Conservation (phyloP, 1,140 invertebrate genomes). For the Diplogasteroides magnus region DNA sequence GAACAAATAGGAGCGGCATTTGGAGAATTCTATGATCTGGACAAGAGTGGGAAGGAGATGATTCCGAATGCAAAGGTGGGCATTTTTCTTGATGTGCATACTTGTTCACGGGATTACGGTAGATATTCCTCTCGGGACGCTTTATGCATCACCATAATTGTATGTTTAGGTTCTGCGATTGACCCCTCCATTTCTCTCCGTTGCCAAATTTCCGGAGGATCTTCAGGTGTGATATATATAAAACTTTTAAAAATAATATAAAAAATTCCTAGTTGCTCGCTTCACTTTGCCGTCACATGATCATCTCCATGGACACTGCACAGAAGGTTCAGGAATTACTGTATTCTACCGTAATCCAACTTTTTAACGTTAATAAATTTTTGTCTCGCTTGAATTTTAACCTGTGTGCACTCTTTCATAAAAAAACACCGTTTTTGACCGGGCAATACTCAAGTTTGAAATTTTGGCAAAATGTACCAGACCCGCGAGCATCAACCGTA, state of each 20-base stretch:
- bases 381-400: too few relatives aligned
- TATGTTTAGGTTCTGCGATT: conserved; percentile 7
- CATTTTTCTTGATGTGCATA: too few relatives aligned
- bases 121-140: too few relatives aligned
- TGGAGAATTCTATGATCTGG: background rate
- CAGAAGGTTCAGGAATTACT: too few relatives aligned
- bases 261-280: conserved; percentile 13
- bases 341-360: too few relatives aligned
- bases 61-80: background rate
- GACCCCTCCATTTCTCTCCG: background rate
- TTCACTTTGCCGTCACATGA: conserved; percentile 23
- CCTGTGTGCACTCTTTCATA: too few relatives aligned
- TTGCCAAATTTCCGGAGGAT: conserved; percentile 5
- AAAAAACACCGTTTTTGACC: too few relatives aligned
- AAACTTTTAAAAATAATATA: too few relatives aligned
- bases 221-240: background rate
- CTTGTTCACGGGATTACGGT: background rate
- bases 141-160: background rate
- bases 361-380: too few relatives aligned
- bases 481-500: too few relatives aligned
- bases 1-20: background rate
- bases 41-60: background rate
- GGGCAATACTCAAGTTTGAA: too few relatives aligned
- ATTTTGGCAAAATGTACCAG: too few relatives aligned
- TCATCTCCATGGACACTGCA: conserved; percentile 25